Conservation (phyloP, 2,113 vertebrate species). For the Tympanuchus pallidicinctus region DNA sequence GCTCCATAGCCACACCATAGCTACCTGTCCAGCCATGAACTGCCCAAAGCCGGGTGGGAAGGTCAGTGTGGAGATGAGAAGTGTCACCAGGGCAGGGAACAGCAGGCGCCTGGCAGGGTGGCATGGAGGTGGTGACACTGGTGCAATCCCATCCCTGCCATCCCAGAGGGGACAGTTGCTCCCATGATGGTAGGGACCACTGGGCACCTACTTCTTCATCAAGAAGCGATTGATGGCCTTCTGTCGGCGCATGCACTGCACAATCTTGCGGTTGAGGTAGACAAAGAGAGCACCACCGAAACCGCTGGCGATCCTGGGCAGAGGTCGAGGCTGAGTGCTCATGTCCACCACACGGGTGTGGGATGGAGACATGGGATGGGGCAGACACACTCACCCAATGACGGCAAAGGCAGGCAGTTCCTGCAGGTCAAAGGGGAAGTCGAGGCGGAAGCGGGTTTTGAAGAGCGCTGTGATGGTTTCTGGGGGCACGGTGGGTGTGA, state of each 20-base stretch:
- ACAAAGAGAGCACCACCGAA: slow-evolving; percentile 95
- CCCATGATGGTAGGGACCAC: fast-evolving
- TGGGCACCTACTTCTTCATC: slow-evolving; percentile 94
- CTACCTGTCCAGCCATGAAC: slow-evolving; percentile 97
- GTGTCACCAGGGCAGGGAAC: slow-evolving; percentile 92
- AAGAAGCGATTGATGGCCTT: slow-evolving; percentile 98
- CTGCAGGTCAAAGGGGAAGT: slow-evolving; percentile 98
- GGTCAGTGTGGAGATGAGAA: slow-evolving; percentile 91
- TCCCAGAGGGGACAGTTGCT: neutral
- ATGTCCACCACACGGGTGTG: fast-evolving
- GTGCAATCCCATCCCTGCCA: neutral
- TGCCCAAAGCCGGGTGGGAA: slow-evolving; percentile 97
- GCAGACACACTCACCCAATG: slow-evolving; percentile 84
- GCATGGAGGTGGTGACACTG: neutral
- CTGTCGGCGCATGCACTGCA: slow-evolving; percentile 97
- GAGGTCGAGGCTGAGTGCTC: neutral
- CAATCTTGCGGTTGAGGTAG: slow-evolving; percentile 95
- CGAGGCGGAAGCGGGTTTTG: slow-evolving; percentile 95
- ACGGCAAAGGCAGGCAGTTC: slow-evolving; percentile 96
- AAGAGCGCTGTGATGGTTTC: slow-evolving; percentile 98
- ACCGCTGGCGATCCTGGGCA: slow-evolving; percentile 91
- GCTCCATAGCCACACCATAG: fast-evolving
- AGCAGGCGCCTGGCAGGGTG: slow-evolving; percentile 84
- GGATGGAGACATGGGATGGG: fast-evolving
- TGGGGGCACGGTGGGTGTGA: slow-evolving; percentile 44